phyloP scores from a whole-genome alignment of 2,797 vertebrate genomes.

The Darevskia mixta region DNA sequence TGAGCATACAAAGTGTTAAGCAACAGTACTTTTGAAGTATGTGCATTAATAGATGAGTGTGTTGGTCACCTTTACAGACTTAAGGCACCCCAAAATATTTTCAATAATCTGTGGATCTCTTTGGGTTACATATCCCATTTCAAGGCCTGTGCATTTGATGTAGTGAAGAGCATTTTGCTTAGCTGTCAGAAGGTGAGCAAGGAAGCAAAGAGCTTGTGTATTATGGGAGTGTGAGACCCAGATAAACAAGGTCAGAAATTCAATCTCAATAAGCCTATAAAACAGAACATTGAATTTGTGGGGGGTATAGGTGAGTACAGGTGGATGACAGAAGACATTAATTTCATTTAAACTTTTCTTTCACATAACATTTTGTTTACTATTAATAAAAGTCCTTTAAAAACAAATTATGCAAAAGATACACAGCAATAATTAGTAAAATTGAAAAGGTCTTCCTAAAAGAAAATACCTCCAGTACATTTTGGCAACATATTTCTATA shows the following conservation, averaged over 20 bases:
- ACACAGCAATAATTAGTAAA: neutral
- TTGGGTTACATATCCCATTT: conserved; percentile 16
- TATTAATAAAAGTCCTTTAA: neutral
- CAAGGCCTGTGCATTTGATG: conserved; percentile 18
- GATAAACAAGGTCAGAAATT: conserved; percentile 17
- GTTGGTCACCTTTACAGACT: neutral
- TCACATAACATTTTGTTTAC: neutral
- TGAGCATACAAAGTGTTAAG: neutral
- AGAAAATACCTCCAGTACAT: neutral
- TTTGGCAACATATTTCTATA: neutral
- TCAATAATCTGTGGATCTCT: conserved; percentile 3
- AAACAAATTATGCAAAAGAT: neutral
- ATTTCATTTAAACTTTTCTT: conserved; percentile 6
- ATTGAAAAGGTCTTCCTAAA: neutral
- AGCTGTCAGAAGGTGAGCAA: conserved; percentile 16
- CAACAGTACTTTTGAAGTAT: neutral
- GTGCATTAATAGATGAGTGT: neutral
- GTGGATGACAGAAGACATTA: neutral
- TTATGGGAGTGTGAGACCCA: neutral
- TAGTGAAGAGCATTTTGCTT: conserved; percentile 32
- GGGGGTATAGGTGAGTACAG: neutral
- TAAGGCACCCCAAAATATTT: conserved; percentile 10
- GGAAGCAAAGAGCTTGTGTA: conserved; percentile 9
- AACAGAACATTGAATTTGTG: neutral
- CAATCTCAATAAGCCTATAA: conserved; percentile 10